A percentile compares a stretch with the other conserved stretches of the same genome.
phyloP scores from a whole-genome alignment of 2,797 vertebrate genomes.

The Sebastes matsubarae region DNA sequence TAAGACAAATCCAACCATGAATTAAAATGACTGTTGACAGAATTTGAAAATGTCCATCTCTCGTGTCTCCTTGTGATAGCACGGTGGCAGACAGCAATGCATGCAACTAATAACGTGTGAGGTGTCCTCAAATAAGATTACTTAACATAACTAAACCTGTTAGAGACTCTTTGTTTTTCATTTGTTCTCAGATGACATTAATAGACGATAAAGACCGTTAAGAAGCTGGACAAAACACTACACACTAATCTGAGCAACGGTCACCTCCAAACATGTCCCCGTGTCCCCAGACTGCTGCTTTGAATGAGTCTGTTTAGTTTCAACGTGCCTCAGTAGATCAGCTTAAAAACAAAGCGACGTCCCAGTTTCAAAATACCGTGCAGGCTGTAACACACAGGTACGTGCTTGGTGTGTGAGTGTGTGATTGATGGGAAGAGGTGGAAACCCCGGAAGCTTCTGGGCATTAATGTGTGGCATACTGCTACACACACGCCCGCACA shows the following conservation, averaged over 20 bases:
- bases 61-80: too few relatives aligned
- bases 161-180: too few relatives aligned
- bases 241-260: background rate
- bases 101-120: too few relatives aligned
- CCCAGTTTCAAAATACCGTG: background rate
- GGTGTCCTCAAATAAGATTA: too few relatives aligned
- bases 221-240: background rate
- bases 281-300: background rate
- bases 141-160: too few relatives aligned
- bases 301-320: background rate
- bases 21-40: too few relatives aligned
- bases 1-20: too few relatives aligned
- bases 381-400: background rate
- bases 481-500: background rate
- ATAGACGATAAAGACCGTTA: background rate
- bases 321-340: constrained; percentile 13
- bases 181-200: background rate
- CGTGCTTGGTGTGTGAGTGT: background rate
- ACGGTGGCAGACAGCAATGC: too few relatives aligned
- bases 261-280: background rate
- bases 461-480: background rate
- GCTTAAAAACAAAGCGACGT: background rate
- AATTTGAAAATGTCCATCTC: too few relatives aligned
- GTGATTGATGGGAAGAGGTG: background rate
- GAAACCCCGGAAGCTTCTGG: background rate